Percentiles rank a stretch among this genome's conserved stretches.
These are phyloP conservation scores for Napeogenes sylphis DNA, from an alignment of 2,888 invertebrate species.

Conservation along the genomic window DNA sequence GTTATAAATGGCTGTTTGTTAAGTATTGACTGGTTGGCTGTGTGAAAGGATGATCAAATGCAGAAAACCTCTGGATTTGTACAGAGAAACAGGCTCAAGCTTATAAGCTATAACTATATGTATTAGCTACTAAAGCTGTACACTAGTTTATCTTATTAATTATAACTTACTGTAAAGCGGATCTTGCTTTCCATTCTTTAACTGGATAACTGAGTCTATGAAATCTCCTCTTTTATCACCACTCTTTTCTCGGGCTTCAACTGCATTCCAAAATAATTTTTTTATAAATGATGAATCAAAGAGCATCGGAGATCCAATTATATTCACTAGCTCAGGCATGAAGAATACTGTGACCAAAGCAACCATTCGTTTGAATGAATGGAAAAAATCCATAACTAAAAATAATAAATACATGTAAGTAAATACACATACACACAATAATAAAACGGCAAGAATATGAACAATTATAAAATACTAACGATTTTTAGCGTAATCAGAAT, in stretches of 20 bases:
- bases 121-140: no score
- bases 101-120: no score
- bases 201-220: conserved; percentile 34
- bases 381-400: conserved; percentile 35
- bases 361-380: conserved; percentile 37
- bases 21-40: no score
- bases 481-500: conserved; percentile 33
- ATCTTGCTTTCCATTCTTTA: conserved; percentile 36
- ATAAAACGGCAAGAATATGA: no score
- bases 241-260: conserved; percentile 31
- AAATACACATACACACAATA: neutral
- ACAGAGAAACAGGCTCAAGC: no score
- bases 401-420: conserved; percentile 3
- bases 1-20: no score
- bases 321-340: conserved; percentile 34
- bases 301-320: conserved; percentile 32
- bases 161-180: conserved; percentile 35
- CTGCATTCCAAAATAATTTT: conserved; percentile 34
- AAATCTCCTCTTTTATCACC: conserved; percentile 35
- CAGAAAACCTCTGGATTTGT: no score
- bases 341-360: conserved; percentile 38
- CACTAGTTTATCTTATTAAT: no score
- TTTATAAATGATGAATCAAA: conserved; percentile 32
- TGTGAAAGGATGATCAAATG: no score
- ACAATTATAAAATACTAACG: conserved; percentile 28